Evolutionary conservation across 2,797 vertebrate genomes (phyloP), one percentile per base, ranked within the genome.

Genomic region (Gallinago stenura): DNA sequence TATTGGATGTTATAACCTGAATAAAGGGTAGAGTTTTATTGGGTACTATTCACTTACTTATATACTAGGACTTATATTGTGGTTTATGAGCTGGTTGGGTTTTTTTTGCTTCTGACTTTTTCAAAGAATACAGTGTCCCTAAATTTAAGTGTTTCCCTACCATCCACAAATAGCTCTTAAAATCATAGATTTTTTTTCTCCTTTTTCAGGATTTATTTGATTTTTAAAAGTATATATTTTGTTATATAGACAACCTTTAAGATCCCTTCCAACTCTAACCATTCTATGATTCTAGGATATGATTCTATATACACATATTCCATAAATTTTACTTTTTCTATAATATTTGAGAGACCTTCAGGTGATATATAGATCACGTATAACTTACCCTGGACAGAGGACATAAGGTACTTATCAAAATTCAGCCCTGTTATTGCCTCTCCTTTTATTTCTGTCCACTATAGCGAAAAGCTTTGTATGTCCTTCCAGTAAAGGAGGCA

Each of bases 391-490:
- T 88, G 94, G 93, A 88, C 80, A 86, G 45, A 57, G 83, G 82
- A 69, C 92, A 70, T 83, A 90, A 66, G 95, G 90, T 83, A 83
- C 90, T 94, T 93, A 83, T 81, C 68, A 85, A 94, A 93, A 96
- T 95, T 92, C 86, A 51, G 53, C 33, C 64, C 78, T 89, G 31
- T 66, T 92, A 51, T 77, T 97, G 95, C 83, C 30, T 95, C 81
- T 93, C 37, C 87, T 90, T 97, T 93, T 93, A 95, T 95, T 96
- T 95, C 92, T 97, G 97, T 97, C 97, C 95, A 96, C 89, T 96
- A 73, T 21, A 94, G 84, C 0, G 61, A 94, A 96, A 97, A 97
- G 95, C 97, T 95, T 90, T 91, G 83, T 94, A 77, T 87, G 93
- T 90, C 88, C 96, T 97, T 97, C 92, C 41, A 87, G 97, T 89